Evolutionary conservation across 2,113 vertebrate species (phyloP).

Genomic region (Microcebus ravelobensis): DNA sequence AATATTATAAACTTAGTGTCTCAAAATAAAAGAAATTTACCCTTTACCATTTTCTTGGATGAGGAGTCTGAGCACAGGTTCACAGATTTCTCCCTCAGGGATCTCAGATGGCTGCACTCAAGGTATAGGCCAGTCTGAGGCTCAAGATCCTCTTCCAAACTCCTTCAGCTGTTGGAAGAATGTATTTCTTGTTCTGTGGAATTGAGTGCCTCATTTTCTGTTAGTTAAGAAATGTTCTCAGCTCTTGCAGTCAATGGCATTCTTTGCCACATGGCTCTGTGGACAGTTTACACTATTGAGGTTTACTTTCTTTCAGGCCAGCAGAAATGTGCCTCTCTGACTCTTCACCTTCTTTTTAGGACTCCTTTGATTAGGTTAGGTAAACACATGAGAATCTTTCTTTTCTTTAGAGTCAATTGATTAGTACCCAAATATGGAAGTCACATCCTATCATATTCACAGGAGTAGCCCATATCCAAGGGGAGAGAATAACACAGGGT

Average conservation of each 20-base stretch:
- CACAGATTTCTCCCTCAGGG: neutral
- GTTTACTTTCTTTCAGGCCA: neutral
- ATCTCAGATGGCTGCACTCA: neutral
- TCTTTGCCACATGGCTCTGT: accelerated
- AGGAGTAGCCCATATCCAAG: neutral
- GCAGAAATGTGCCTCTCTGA: accelerated
- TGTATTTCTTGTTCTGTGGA: neutral
- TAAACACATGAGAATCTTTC: neutral
- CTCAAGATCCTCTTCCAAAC: too few species aligned
- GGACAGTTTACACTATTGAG: neutral
- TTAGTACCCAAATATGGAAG: accelerated
- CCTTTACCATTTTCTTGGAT: accelerated
- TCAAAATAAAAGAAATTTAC: neutral
- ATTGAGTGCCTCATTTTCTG: neutral
- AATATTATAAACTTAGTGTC: neutral
- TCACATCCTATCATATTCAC: neutral
- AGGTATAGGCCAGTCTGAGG: neutral
- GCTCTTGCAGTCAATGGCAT: accelerated
- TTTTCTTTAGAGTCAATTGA: neutral
- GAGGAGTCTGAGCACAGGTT: neutral
- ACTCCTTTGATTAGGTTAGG: neutral
- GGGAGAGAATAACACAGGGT: neutral
- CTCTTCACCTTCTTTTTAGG: neutral
- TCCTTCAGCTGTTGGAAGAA: neutral
- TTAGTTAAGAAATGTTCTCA: neutral